Percentiles rank a stretch among this genome's conserved stretches.
Evolutionary conservation across 1,140 invertebrate species (phyloP).

Genomic region (Magallana ariakensis): DNA sequence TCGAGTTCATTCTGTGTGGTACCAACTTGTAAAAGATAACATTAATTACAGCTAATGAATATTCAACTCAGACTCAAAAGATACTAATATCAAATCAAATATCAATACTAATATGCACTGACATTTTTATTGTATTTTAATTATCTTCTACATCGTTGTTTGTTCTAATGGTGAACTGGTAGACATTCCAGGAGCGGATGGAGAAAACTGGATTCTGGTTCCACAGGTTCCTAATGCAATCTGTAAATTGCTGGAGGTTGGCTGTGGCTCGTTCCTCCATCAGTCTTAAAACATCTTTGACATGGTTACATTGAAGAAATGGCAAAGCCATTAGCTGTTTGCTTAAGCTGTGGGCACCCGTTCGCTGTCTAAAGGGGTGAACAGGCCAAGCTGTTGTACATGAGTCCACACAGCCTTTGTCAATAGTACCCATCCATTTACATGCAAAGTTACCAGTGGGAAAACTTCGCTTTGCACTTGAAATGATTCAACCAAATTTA

Average conservation of each 20-base stretch:
- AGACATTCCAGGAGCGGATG: constrained; percentile 1
- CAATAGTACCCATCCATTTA: neutral
- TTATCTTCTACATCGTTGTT: constrained; percentile 28
- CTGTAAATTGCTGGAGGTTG: neutral
- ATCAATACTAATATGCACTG: too few species aligned
- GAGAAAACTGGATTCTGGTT: neutral
- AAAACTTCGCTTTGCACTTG: constrained; percentile 38
- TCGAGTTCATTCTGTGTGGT: too few species aligned
- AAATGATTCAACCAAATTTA: constrained; percentile 33
- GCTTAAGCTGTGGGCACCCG: neutral
- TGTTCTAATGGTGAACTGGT: too few species aligned
- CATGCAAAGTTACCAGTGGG: neutral
- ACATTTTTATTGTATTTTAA: too few species aligned
- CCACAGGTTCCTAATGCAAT: neutral
- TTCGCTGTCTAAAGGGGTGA: neutral
- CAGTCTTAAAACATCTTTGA: neutral
- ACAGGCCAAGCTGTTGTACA: neutral
- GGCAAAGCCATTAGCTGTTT: constrained; percentile 32
- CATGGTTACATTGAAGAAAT: neutral
- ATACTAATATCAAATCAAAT: too few species aligned
- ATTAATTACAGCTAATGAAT: too few species aligned
- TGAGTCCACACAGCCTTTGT: constrained; percentile 21
- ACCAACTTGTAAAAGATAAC: too few species aligned
- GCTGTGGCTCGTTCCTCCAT: neutral
- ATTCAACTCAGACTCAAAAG: too few species aligned